Evolutionary conservation across 2,797 vertebrate genomes (phyloP).

Genomic region (Notamacropus eugenii): DNA sequence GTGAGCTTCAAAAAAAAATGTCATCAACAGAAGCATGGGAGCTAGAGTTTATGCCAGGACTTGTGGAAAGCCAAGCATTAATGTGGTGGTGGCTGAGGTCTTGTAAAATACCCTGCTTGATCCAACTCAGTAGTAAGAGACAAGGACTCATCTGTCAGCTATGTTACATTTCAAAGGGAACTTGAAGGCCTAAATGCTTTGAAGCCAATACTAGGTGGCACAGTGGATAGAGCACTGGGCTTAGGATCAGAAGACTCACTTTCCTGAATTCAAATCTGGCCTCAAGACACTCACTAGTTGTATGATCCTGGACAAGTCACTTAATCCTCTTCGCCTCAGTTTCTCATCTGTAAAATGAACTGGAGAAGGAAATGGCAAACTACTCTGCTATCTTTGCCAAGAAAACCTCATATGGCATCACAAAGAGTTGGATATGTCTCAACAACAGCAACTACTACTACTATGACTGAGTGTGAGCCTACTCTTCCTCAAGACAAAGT

Average conservation of each 20-base stretch:
- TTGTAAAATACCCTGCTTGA: background rate
- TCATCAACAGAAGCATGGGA: background rate
- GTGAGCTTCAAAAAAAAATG: background rate
- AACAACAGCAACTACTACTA: background rate
- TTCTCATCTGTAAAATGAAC: background rate
- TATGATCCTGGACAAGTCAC: background rate
- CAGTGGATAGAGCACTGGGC: background rate
- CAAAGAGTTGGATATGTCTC: background rate
- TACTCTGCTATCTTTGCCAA: background rate
- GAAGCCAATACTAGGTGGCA: background rate
- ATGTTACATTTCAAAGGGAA: background rate
- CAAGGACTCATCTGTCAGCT: background rate
- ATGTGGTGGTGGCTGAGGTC: background rate
- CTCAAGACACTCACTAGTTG: background rate
- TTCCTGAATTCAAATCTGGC: background rate
- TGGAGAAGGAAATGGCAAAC: background rate
- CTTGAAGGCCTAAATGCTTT: background rate
- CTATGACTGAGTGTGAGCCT: background rate
- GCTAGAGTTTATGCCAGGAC: background rate
- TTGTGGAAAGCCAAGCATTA: background rate
- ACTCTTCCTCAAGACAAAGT: background rate
- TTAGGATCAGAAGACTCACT: background rate
- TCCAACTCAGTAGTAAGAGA: background rate
- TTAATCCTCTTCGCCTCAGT: background rate
- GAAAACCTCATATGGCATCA: background rate